Conservation (phyloP, 2,888 invertebrate species). For the Toxonevra muliebris region DNA sequence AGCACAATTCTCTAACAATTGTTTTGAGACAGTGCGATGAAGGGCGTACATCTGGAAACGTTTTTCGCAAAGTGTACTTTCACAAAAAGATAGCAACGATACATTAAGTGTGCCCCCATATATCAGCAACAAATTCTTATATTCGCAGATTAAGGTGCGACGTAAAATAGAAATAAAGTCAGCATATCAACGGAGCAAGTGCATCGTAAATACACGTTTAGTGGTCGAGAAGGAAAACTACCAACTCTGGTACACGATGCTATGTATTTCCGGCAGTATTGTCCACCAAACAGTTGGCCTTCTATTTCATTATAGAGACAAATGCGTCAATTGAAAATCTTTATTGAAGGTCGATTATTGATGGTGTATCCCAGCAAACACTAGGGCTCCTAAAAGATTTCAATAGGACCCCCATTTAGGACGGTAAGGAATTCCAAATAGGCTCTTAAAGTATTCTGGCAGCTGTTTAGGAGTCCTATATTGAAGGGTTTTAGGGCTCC, state of each 20-base stretch:
- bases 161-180: conserved; percentile 55
- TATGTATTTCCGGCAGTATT: conserved; percentile 53
- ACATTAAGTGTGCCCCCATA: conserved; percentile 53
- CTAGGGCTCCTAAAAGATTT: too few species aligned
- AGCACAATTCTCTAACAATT: conserved; percentile 75
- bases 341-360: conserved; percentile 55
- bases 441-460: too few species aligned
- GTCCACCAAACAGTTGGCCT: conserved; percentile 58
- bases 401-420: too few species aligned
- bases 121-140: conserved; percentile 56
- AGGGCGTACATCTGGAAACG: conserved; percentile 60
- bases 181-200: conserved; percentile 87
- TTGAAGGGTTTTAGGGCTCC: too few species aligned
- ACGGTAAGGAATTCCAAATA: too few species aligned
- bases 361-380: too few species aligned
- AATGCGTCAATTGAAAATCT: conserved; percentile 57
- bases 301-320: conserved; percentile 61
- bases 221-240: conserved; percentile 91
- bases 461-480: too few species aligned
- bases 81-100: conserved; percentile 66
- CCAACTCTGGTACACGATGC: conserved; percentile 69
- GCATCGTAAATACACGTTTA: conserved; percentile 82
- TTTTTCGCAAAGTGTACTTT: conserved; percentile 67
- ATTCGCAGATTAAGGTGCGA: conserved; percentile 62
- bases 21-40: conserved; percentile 57